Evolutionary conservation across 2,888 invertebrate species (phyloP).

Genomic region (Leptura quadrifasciata): DNA sequence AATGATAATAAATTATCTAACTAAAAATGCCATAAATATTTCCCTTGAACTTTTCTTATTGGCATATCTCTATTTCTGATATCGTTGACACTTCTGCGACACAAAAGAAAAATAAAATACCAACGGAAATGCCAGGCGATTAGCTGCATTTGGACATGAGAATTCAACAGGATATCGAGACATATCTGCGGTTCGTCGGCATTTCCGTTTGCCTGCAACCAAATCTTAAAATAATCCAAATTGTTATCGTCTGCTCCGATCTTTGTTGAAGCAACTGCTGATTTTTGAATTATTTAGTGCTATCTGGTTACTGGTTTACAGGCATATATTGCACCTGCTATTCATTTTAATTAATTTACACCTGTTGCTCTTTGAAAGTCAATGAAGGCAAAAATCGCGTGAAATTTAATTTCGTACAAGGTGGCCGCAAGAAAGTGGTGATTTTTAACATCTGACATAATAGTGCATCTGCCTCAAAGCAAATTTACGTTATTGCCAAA

Average conservation of each 20-base stretch:
- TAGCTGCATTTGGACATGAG: conserved; percentile 25
- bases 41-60: neutral
- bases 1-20: neutral
- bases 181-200: conserved; percentile 46
- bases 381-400: conserved; percentile 12
- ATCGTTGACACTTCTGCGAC: conserved; percentile 1
- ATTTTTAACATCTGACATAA: neutral
- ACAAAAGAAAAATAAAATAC: conserved; percentile 16
- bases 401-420: conserved; percentile 10
- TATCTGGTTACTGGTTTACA: conserved; percentile 5
- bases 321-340: conserved; percentile 31
- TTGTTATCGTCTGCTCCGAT: conserved; percentile 30
- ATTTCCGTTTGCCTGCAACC: conserved; percentile 47
- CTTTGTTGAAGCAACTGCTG: conserved; percentile 21
- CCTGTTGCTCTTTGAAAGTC: conserved; percentile 31
- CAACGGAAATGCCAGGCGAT: conserved; percentile 41
- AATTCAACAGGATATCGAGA: conserved; percentile 47
- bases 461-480: neutral
- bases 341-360: conserved; percentile 30
- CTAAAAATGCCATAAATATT: neutral
- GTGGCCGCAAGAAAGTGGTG: neutral
- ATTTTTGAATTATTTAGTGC: conserved; percentile 31
- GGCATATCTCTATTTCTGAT: neutral
- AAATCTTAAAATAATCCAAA: conserved; percentile 49
- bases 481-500: neutral